A percentile compares a stretch with the other conserved stretches of the same genome.
Conservation (phyloP, 1,140 invertebrate genomes). For the Batillaria attramentaria region DNA sequence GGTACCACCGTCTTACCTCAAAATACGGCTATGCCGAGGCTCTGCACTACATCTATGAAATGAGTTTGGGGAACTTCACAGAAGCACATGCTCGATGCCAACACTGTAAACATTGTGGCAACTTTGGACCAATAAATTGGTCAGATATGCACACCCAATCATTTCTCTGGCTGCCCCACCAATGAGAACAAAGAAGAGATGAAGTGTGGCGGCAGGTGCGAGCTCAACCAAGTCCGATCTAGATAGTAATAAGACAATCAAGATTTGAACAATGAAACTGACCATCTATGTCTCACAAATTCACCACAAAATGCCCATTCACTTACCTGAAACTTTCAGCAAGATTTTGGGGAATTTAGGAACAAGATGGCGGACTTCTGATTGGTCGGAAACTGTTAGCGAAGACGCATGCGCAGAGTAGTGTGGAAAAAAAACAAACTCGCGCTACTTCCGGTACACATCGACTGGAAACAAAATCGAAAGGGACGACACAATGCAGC, state of each 20-base stretch:
- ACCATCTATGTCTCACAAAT: background rate
- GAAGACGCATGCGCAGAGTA: conserved; percentile 22
- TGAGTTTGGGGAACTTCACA: background rate
- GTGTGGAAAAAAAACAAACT: background rate
- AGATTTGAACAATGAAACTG: background rate
- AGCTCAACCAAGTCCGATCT: background rate
- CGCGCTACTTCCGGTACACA: conserved; percentile 10
- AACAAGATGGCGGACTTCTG: conserved; percentile 46
- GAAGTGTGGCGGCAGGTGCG: background rate
- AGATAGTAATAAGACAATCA: background rate
- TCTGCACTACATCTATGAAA: background rate
- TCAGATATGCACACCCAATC: conserved; percentile 65
- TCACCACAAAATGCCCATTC: background rate
- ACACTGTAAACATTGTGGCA: conserved; percentile 16
- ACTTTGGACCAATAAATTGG: conserved; percentile 66
- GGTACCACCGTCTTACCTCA: background rate
- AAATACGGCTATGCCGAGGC: background rate
- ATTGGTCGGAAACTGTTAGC: conserved; percentile 40
- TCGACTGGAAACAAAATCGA: too few relatives aligned
- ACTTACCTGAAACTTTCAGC: background rate
- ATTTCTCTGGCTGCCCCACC: conserved; percentile 59
- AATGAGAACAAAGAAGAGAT: conserved; percentile 63
- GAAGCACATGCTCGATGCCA: background rate
- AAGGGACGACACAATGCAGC: conserved; percentile 15
- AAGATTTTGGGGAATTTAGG: background rate